A percentile compares a stretch with the other conserved stretches of the same genome.
Evolutionary conservation across 2,888 invertebrate species (phyloP).

Genomic region (Amphiduros pacificus): DNA sequence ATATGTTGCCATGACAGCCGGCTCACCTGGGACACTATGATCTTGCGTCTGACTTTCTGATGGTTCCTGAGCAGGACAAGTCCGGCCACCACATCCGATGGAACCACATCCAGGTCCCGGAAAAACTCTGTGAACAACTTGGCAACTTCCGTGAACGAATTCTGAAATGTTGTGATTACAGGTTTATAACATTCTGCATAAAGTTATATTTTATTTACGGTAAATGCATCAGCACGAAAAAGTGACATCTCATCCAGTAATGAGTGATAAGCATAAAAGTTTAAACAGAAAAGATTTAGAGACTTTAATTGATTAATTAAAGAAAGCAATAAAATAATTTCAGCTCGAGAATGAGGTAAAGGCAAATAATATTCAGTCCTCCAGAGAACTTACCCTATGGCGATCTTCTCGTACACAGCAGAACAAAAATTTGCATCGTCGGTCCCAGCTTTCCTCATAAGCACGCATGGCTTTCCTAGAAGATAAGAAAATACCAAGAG

Average conservation of each 20-base stretch:
- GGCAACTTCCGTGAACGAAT: slow-evolving; percentile 84
- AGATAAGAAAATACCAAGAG: too few relatives aligned
- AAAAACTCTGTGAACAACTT: slow-evolving; percentile 82
- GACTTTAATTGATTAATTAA: background rate
- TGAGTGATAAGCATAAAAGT: too few relatives aligned
- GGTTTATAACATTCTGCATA: background rate
- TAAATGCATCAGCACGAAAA: too few relatives aligned
- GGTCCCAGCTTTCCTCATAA: slow-evolving; percentile 87
- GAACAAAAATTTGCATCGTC: slow-evolving; percentile 77
- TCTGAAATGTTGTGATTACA: slow-evolving; percentile 61
- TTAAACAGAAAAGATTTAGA: too few relatives aligned
- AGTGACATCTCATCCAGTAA: too few relatives aligned
- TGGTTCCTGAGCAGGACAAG: slow-evolving; percentile 77
- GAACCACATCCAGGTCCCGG: slow-evolving; percentile 81
- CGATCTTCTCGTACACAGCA: slow-evolving; percentile 81
- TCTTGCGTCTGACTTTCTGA: slow-evolving; percentile 73
- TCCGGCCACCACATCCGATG: slow-evolving; percentile 84
- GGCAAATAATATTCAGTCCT: too few relatives aligned
- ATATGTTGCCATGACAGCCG: too few relatives aligned
- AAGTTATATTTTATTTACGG: too few relatives aligned
- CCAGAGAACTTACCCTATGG: slow-evolving; percentile 66
- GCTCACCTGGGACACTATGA: slow-evolving; percentile 47
- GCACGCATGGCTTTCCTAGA: slow-evolving; percentile 81
- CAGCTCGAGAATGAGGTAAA: too few relatives aligned
- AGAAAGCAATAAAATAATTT: background rate